Evolutionary conservation across 2,797 vertebrate genomes (phyloP), one percentile per base, ranked within the genome.

Genomic region (Synanceia verrucosa): DNA sequence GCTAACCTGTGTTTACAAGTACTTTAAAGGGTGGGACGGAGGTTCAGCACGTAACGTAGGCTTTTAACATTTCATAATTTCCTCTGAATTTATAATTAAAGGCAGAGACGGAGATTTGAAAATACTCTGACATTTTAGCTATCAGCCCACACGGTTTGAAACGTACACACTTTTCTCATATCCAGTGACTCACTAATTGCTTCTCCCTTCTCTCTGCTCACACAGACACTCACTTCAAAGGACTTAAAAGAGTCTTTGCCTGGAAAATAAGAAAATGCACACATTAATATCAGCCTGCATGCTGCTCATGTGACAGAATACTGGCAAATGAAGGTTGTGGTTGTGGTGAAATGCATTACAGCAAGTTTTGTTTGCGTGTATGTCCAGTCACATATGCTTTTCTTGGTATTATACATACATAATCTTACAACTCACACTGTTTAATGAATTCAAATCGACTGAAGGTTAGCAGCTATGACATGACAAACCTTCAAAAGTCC

Each of bases 171-270:
- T 73, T 73, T 65, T 53, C 50, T 80, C 66, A 76, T 50, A 79
- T 70, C 36, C 68, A 83, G n/a, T 71, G 72, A 80, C 43, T 83
- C 76, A 77, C 71, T 84, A 80, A 84, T 77, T 79, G 82, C 79
- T 70, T 75, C 67, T 69, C 43, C 41, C 33, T 39, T 26, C 67
- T 66, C 68, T 65, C 41, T 70, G 69, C 56, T 62, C 56, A 60
- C 76, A 72, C 59, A 47, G 51, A 16, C n/a, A 57, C 56, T 83
- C 13, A 83, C 62, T 79, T 86, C 64, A 78, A 72, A 82, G 63
- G 72, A 74, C 58, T 65, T 56, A 68, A 78, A 70, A 70, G 0
- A 1, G 3, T 47, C 18, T 44, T n/a, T 52, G 46, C 14, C 10
- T 39, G 23, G n/a, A 63, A 73, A 65, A 51, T 50, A 47, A 26